Conservation (phyloP, 2,888 invertebrate genomes). For the Cephus pulcher region DNA sequence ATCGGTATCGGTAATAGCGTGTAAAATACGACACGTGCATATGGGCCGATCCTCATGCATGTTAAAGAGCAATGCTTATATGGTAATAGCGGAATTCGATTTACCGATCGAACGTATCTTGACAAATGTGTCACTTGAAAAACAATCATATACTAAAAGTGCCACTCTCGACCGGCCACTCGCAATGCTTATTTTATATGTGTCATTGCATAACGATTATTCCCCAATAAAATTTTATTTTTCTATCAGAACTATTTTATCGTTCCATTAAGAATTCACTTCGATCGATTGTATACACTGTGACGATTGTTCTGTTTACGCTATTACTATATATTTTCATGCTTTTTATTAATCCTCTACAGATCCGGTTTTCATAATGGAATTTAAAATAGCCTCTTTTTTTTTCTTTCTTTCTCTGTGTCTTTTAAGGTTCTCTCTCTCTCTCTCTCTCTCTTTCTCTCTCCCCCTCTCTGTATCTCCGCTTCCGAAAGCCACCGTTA, state of each 20-base stretch:
- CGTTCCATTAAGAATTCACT: not conserved
- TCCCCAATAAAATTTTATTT: not conserved
- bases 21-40: not conserved
- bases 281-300: not conserved
- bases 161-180: not conserved
- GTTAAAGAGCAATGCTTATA: not conserved
- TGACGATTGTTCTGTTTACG: not conserved
- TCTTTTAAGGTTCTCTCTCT: not conserved
- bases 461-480: not conserved
- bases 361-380: not conserved
- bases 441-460: not conserved
- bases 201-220: not conserved
- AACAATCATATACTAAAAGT: not conserved
- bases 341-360: not conserved
- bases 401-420: not conserved
- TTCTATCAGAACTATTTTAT: not conserved
- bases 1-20: not conserved
- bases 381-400: not conserved
- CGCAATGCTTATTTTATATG: not conserved
- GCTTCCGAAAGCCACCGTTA: not conserved
- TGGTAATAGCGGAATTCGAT: not conserved
- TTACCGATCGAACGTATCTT: not conserved
- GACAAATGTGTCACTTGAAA: not conserved
- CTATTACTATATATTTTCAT: not conserved
- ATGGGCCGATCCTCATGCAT: not conserved